Percentiles rank a stretch among this genome's conserved stretches.
Conservation (phyloP, 35 echinoderm and acorn worm genomes). For the Apostichopus japonicus region DNA sequence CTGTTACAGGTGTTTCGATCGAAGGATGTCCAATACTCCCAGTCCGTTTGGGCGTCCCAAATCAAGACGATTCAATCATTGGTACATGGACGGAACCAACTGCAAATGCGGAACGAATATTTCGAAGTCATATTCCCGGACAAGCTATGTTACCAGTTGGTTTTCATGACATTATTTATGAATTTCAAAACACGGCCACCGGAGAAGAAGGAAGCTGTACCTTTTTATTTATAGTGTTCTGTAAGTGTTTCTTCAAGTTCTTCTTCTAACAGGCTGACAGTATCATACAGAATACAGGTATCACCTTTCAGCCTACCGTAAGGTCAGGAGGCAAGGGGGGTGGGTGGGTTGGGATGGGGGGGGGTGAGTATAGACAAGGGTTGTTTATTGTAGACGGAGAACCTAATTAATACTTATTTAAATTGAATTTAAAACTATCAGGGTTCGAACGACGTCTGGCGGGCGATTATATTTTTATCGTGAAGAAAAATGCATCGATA, state of each 20-base stretch:
- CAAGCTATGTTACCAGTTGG: background rate
- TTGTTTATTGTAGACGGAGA: too few relatives aligned
- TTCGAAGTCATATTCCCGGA: conserved; percentile 18
- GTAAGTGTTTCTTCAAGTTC: background rate
- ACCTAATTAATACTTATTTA: too few relatives aligned
- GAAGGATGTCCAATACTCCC: background rate
- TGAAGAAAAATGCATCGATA: too few relatives aligned
- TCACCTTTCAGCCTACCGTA: too few relatives aligned
- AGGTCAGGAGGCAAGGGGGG: too few relatives aligned
- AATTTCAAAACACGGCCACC: background rate
- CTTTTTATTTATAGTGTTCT: background rate
- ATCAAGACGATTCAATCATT: background rate
- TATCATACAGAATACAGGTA: too few relatives aligned
- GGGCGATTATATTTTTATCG: too few relatives aligned
- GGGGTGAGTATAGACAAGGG: too few relatives aligned
- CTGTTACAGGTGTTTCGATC: background rate
- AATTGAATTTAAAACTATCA: too few relatives aligned
- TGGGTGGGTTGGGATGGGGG: too few relatives aligned
- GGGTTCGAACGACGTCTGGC: too few relatives aligned
- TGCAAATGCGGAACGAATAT: background rate
- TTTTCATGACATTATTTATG: background rate
- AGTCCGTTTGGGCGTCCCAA: background rate
- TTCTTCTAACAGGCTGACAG: too few relatives aligned
- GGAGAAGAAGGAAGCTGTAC: background rate
- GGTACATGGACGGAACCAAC: conserved; percentile 19